Evolutionary conservation across 1,140 invertebrate species (phyloP).

Genomic region (Geopemphigus sp.): DNA sequence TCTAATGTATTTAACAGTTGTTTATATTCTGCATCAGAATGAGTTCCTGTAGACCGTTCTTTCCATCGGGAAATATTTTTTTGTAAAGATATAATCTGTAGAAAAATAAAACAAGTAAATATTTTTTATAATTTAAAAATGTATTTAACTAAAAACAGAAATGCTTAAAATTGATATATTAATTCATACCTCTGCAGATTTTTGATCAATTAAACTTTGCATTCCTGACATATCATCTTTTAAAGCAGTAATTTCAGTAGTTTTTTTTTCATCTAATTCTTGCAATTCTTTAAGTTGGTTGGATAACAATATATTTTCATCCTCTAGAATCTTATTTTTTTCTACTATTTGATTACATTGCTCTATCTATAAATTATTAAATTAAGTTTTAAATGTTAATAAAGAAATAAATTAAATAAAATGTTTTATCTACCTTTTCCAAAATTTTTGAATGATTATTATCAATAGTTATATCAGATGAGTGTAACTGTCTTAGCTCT

Average conservation of each 20-base stretch:
- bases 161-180: neutral
- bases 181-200: conserved; percentile 4
- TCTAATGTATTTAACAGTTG: conserved; percentile 37
- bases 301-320: neutral
- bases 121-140: no score
- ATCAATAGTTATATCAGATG: neutral
- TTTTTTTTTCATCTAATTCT: conserved; percentile 33
- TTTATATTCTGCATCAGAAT: conserved; percentile 41
- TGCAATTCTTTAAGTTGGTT: conserved; percentile 29
- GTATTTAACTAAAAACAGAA: no score
- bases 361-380: conserved; percentile 3
- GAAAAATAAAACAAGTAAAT: no score
- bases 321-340: conserved; percentile 39
- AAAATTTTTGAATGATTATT: conserved; percentile 34
- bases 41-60: conserved; percentile 35
- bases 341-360: conserved; percentile 19
- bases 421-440: conserved; percentile 15
- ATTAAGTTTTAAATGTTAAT: neutral
- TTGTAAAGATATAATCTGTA: conserved; percentile 8
- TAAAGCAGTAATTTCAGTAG: conserved; percentile 17
- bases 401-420: neutral
- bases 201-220: conserved; percentile 46
- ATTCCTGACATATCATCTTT: conserved; percentile 42
- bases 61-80: conserved; percentile 31
- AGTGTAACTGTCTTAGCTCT: conserved; percentile 12